Evolutionary conservation across 2,888 invertebrate genomes (phyloP), one percentile per base, ranked within the genome.

Genomic region (Eristalis tenax): DNA sequence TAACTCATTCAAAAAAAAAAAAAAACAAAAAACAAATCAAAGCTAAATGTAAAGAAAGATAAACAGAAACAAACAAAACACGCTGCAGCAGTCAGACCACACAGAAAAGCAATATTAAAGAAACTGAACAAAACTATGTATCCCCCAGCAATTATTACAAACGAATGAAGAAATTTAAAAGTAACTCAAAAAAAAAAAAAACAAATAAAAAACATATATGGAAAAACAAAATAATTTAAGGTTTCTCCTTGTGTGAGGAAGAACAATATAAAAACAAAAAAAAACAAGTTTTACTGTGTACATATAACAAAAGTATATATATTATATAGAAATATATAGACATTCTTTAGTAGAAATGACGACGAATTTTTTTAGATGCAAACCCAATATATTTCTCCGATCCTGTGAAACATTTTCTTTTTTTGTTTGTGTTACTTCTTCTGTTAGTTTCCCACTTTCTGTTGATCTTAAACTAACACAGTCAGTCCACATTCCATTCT

Each of bases 91-190:
- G 82, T 73, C 74, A 82, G 70, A 79, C 83, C 79, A 79, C 50
- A 50, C 79, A 83, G 69, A 87, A 79, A 87, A 87, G 87, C 87
- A 87, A 87, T 87, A 87, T 83, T 50, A 79, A 75, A 64, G 50
- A 86, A 81, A 86, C 59, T 74, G 63, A 77, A 76, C 56, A 79
- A 61, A 79, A 75, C 18, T 28, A 80, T 78, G 82, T 87, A 83
- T 83, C 56, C 83, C 82, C 87, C 83, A 87, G 83, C 83, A 87
- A 87, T 87, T 76, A 83, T 71, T 59, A 65, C 73, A 86, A 86
- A 78, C 70, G 86, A 87, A 78, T 71, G 28, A 77, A 79, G 70
- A 66, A 75, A 79, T 75, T 57, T 75, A 63, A 82, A 82, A 75
- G 85, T 74, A 86, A 83, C 83, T 75, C 74, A 65, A 75, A 65